These are phyloP conservation scores for Chelon labrosus DNA, from an alignment of 2,797 vertebrate genomes.

Conservation along the genomic window DNA sequence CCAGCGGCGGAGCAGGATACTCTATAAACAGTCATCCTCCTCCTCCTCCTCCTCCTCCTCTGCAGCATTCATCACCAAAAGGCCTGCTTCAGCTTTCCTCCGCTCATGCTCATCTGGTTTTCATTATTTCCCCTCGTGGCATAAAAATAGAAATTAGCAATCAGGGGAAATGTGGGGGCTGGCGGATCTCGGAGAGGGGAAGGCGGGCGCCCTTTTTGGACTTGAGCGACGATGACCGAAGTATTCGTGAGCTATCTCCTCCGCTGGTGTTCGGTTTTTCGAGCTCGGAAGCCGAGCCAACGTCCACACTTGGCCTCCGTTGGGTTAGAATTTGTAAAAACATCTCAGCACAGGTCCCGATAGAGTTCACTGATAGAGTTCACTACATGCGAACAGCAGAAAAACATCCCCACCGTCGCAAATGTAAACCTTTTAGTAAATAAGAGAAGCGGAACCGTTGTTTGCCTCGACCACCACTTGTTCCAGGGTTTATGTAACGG, in stretches of 20 bases:
- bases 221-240: constrained; percentile 43
- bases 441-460: constrained; percentile 32
- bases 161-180: constrained; percentile 66
- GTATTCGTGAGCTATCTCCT: too few relatives aligned
- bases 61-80: constrained; percentile 72
- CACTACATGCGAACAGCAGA: background rate
- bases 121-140: constrained; percentile 77
- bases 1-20: constrained; percentile 54
- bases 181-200: constrained; percentile 60
- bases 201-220: constrained; percentile 43
- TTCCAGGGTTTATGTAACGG: constrained; percentile 31
- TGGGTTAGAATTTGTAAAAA: constrained; percentile 29
- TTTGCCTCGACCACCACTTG: constrained; percentile 27
- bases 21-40: constrained; percentile 76
- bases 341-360: constrained; percentile 2
- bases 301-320: constrained; percentile 29
- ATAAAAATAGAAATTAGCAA: constrained; percentile 82
- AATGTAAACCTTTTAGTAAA: constrained; percentile 35
- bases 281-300: constrained; percentile 41
- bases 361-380: constrained; percentile 20
- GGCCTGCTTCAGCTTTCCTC: constrained; percentile 66
- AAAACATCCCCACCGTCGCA: constrained; percentile 13
- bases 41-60: constrained; percentile 69
- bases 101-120: constrained; percentile 72
- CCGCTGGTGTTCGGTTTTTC: constrained; percentile 47